Evolutionary conservation across 2,888 invertebrate genomes (phyloP).

Genomic region (Orthosia gothica): DNA sequence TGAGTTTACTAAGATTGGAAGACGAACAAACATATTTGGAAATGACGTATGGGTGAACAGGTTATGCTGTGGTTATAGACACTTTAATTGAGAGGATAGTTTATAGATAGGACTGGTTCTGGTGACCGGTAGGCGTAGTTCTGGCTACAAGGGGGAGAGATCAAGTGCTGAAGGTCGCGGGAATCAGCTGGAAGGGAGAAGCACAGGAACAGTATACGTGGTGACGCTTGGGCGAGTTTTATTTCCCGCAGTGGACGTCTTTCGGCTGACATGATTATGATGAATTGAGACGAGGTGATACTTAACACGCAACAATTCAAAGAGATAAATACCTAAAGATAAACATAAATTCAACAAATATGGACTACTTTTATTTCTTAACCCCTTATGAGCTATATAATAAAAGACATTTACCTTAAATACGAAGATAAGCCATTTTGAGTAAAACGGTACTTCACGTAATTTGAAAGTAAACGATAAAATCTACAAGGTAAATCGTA

Average conservation of each 20-base stretch:
- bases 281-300: no score
- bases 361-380: neutral
- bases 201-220: neutral
- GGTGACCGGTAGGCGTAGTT: no score
- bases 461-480: conserved; percentile 38
- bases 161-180: no score
- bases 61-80: no score
- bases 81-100: no score
- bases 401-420: neutral
- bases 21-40: no score
- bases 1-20: no score
- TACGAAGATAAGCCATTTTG: neutral
- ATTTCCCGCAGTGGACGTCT: neutral
- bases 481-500: conserved; percentile 49
- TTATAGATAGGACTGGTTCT: no score
- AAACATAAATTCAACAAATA: neutral
- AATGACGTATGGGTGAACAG: no score
- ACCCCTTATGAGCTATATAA: neutral
- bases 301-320: neutral
- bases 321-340: neutral
- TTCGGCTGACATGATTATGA: neutral
- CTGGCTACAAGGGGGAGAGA: no score
- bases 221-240: neutral
- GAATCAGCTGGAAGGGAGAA: neutral
- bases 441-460: conserved; percentile 19